phyloP scores from a whole-genome alignment of 2,113 vertebrate species.

The Phaethornis superciliosus region DNA sequence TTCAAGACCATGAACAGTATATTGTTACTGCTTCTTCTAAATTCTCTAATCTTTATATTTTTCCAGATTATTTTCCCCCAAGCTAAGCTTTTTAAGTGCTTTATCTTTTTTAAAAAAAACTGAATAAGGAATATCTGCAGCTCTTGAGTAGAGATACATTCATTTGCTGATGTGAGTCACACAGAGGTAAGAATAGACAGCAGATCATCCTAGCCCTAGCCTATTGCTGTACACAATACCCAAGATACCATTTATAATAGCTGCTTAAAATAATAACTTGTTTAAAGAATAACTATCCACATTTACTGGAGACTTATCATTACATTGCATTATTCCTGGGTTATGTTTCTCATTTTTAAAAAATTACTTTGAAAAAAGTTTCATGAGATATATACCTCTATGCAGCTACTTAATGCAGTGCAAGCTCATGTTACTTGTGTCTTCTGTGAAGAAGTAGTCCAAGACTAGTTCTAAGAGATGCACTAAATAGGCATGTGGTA shows the following conservation, averaged over 20 bases:
- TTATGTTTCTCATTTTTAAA: background rate
- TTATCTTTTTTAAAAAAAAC: background rate
- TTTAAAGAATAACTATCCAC: background rate
- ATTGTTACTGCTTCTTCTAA: background rate
- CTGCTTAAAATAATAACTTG: background rate
- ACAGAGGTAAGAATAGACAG: background rate
- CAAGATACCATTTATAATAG: background rate
- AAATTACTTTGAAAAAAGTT: background rate
- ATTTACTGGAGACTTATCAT: background rate
- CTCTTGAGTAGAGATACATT: background rate
- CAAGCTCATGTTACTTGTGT: background rate
- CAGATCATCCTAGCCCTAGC: background rate
- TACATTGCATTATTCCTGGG: background rate
- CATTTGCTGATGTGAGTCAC: background rate
- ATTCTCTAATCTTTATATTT: background rate
- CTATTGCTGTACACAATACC: background rate
- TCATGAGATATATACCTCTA: background rate
- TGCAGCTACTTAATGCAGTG: background rate
- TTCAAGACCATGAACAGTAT: background rate
- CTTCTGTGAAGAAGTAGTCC: background rate
- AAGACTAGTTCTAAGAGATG: background rate
- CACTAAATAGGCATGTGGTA: background rate
- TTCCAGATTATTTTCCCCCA: background rate
- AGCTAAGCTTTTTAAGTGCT: background rate
- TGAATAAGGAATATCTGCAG: background rate